Percentiles rank a stretch among this genome's conserved stretches.
These are phyloP conservation scores for Tauraco erythrolophus DNA, from an alignment of 2,113 vertebrate genomes.

Conservation along the genomic window DNA sequence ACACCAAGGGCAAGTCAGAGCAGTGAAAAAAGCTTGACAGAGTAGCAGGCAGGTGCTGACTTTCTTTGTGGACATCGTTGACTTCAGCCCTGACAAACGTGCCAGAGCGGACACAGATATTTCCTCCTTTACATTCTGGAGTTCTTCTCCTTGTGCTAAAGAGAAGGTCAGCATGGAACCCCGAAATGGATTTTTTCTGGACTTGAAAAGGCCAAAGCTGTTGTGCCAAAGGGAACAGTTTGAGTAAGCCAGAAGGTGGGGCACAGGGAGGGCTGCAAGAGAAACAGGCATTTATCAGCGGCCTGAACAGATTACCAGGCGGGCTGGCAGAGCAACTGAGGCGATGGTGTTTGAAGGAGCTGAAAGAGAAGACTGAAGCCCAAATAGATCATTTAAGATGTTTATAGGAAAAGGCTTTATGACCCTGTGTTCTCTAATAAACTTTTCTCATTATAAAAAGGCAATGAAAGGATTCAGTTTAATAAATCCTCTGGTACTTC, in stretches of 20 bases:
- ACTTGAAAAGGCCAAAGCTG: neutral
- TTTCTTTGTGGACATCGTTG: neutral
- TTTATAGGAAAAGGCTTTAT: slow-evolving; percentile 19
- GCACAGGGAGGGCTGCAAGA: neutral
- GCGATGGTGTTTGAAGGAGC: neutral
- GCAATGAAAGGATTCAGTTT: slow-evolving; percentile 38
- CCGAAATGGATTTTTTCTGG: neutral
- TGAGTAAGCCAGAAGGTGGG: neutral
- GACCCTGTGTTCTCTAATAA: neutral
- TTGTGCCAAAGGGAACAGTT: neutral
- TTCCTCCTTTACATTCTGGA: neutral
- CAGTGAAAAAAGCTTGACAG: neutral
- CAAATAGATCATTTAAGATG: slow-evolving; percentile 5
- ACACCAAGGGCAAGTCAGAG: neutral
- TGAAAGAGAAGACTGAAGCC: neutral
- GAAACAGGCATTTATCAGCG: neutral
- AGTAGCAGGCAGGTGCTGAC: neutral
- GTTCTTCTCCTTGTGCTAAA: neutral
- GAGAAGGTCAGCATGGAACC: neutral
- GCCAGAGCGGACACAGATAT: neutral
- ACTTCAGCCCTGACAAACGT: neutral
- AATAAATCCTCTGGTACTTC: slow-evolving; percentile 27
- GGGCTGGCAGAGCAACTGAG: neutral
- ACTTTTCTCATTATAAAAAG: slow-evolving; percentile 39
- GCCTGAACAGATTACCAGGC: neutral